phyloP scores from a whole-genome alignment of 2,113 vertebrate genomes.

The Cebidichthys violaceus region DNA sequence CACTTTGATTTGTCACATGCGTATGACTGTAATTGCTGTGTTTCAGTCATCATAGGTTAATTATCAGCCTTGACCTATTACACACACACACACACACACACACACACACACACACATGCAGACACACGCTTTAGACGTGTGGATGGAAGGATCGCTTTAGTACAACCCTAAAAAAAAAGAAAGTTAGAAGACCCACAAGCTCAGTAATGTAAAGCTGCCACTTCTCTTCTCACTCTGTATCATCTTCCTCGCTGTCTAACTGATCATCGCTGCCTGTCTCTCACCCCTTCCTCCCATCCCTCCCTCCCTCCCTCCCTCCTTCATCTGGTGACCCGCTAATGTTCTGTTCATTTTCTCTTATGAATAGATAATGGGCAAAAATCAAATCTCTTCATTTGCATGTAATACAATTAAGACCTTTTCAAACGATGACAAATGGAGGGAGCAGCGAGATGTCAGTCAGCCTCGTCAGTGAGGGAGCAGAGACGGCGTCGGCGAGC shows the following conservation, averaged over 20 bases:
- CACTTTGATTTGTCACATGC: conserved; percentile 79
- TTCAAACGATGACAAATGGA: conserved; percentile 99
- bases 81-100: conserved; percentile 35
- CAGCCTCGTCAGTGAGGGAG: conserved; percentile 91
- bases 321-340: conserved; percentile 94
- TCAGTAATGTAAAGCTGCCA: conserved; percentile 28
- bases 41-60: conserved; percentile 79
- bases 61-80: conserved; percentile 67
- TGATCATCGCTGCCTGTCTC: conserved; percentile 51
- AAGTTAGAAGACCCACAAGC: not conserved
- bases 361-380: conserved; percentile 97
- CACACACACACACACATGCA: conserved; percentile 33
- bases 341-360: conserved; percentile 97
- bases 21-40: conserved; percentile 74
- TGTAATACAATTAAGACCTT: conserved; percentile 99
- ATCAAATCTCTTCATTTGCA: conserved; percentile 99
- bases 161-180: conserved; percentile 4
- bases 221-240: conserved; percentile 15
- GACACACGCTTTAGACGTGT: not conserved
- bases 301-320: conserved; percentile 68
- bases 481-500: conserved; percentile 88
- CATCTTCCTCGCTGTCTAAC: conserved; percentile 28
- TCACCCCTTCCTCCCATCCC: conserved; percentile 83
- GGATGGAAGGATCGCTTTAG: conserved; percentile 17
- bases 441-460: conserved; percentile 94